Evolutionary conservation across 2,797 vertebrate species (phyloP), one percentile per base, ranked within the genome.

Genomic region (Alcedo atthis): DNA sequence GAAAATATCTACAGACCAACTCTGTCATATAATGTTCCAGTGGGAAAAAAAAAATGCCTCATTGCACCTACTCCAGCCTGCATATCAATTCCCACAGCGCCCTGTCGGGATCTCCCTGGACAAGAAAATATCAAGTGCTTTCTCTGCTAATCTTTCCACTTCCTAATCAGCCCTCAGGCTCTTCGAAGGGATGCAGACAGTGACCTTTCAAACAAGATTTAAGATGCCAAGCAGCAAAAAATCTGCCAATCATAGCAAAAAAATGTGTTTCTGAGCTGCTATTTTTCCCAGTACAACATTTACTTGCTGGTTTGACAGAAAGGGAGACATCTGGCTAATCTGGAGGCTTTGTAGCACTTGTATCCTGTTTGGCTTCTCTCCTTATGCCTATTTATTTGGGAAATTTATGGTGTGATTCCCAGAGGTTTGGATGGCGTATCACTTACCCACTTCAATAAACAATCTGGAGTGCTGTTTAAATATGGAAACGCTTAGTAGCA

Each of bases 321-420:
- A 58, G 51, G 40, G 51, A 66, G 35, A 16, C n/a, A 78, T 62
- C 62, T 84, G 37, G 70, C 78, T 70, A 8, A 74, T 68, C 10
- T 5, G 28, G 62, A 85, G 40, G 46, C 25, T 62, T 87, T 87
- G 18, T 32, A 85, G 46, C 61, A 74, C 40, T 86, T 74, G 46
- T 43, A 85, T 83, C 87, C 85, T 80, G 21, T 68, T 91, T 95
- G 87, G 92, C 73, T 92, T 54, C 87, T 87, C 69, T 87, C 73
- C 61, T 87, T 28, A 4, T 58, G 57, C 57, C 85, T 70, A 82
- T 87, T 94, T 88, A 93, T 92, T 76, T 81, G 62, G 46, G 67
- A 81, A 89, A 81, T 92, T 90, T 32, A 59, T 54, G 48, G 85
- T 87, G 82, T 0, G 1, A 87, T 90, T 87, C 87, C 79, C 84